A percentile compares a stretch with the other conserved stretches of the same genome.
phyloP scores from a whole-genome alignment of 2,113 vertebrate genomes.

The Hydrolagus affinis region DNA sequence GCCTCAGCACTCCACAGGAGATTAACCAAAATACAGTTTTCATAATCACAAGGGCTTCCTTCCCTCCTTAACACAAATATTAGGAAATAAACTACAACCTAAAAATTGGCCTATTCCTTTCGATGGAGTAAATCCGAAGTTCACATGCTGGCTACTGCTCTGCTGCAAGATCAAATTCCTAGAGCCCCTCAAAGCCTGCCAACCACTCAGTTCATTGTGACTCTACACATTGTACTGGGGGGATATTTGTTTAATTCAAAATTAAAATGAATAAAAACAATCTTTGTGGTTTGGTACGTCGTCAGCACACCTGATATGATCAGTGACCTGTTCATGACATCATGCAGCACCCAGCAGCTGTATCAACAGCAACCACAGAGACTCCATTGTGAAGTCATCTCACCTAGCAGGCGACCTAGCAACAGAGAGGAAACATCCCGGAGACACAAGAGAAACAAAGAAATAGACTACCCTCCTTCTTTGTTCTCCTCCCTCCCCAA shows the following conservation, averaged over 20 bases:
- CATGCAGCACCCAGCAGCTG: not conserved
- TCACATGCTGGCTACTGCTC: conserved; percentile 37
- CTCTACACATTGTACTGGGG: not conserved
- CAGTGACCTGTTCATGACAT: not conserved
- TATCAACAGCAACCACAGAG: not conserved
- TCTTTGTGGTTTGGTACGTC: not conserved
- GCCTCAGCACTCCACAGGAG: no score
- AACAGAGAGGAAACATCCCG: not conserved
- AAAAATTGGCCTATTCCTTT: not conserved
- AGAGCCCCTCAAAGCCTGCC: not conserved
- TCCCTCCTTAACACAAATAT: no score
- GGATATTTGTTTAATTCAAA: not conserved
- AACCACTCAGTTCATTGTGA: not conserved
- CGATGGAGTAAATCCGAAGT: not conserved
- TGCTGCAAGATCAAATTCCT: conserved; percentile 31
- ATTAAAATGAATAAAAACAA: not conserved
- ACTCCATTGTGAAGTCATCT: not conserved
- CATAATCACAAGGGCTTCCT: no score
- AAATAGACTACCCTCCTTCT: not conserved
- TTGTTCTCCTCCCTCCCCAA: not conserved
- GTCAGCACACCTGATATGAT: not conserved
- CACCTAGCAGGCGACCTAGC: no score
- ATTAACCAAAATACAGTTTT: no score
- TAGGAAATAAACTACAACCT: not conserved
- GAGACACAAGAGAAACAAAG: not conserved